These are phyloP conservation scores for Acromyrmex charruanus DNA, from an alignment of 1,140 invertebrate genomes.

Conservation along the genomic window DNA sequence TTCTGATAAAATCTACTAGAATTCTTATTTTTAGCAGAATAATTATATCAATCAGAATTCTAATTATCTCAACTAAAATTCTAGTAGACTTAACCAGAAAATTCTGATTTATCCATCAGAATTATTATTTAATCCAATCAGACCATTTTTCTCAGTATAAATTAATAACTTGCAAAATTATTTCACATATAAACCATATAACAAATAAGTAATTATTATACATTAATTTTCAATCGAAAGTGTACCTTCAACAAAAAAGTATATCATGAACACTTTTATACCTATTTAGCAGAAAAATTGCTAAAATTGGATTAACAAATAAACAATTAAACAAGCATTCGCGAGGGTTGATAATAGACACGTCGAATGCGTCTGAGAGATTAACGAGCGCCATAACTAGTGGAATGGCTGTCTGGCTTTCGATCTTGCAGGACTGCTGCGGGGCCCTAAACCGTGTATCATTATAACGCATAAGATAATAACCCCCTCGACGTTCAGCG, in stretches of 20 bases:
- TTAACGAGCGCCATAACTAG: conserved; percentile 48
- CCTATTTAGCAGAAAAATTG: neutral
- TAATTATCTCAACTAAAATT: too few relatives aligned
- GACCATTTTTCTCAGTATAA: neutral
- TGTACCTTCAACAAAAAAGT: neutral
- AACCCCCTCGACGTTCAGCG: conserved; percentile 81
- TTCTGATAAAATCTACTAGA: too few relatives aligned
- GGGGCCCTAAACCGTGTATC: conserved; percentile 77
- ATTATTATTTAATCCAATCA: too few relatives aligned
- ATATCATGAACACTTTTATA: neutral
- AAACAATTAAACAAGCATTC: neutral
- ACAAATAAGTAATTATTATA: neutral
- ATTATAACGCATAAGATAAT: conserved; percentile 83
- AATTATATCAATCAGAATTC: too few relatives aligned
- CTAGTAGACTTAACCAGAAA: too few relatives aligned
- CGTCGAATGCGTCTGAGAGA: conserved; percentile 24
- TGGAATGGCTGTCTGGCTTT: conserved; percentile 66
- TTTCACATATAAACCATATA: neutral
- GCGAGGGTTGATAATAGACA: neutral
- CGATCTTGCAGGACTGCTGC: conserved; percentile 76
- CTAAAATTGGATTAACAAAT: neutral
- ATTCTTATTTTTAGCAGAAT: too few relatives aligned
- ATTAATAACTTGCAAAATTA: neutral
- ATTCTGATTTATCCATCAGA: too few relatives aligned
- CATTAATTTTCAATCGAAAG: neutral